Evolutionary conservation across 2,797 vertebrate genomes (phyloP).

Genomic region (Taeniopygia guttata): DNA sequence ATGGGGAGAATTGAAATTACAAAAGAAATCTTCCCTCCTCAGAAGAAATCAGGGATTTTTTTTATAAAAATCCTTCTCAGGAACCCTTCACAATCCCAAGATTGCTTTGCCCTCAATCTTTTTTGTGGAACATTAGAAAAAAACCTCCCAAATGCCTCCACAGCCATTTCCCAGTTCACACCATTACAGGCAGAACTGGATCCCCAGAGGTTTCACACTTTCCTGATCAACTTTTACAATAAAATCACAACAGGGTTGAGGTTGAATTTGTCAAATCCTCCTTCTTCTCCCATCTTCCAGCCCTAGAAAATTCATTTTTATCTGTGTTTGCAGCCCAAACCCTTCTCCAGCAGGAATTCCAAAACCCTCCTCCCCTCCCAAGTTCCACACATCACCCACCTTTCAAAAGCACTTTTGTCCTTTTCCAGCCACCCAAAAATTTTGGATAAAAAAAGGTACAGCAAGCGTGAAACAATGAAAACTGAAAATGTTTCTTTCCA

Average conservation of each 20-base stretch:
- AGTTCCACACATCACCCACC: neutral
- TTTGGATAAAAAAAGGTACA: neutral
- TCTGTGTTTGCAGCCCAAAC: neutral
- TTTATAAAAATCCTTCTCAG: neutral
- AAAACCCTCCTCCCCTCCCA: neutral
- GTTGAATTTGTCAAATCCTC: neutral
- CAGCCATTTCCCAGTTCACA: neutral
- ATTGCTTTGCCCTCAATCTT: neutral
- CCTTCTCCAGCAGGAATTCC: neutral
- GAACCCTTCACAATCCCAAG: neutral
- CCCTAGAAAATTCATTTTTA: neutral
- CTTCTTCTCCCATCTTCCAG: neutral
- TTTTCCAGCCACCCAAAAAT: conserved; percentile 14
- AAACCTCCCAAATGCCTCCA: neutral
- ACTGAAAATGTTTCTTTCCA: neutral
- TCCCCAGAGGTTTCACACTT: neutral
- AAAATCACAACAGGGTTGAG: neutral
- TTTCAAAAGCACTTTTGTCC: neutral
- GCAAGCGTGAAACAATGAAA: conserved; percentile 9
- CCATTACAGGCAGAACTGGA: neutral
- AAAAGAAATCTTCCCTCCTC: neutral
- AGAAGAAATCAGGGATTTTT: neutral
- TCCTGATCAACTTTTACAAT: neutral
- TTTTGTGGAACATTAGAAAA: neutral
- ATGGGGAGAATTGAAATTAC: neutral